Evolutionary conservation across 2,113 vertebrate species (phyloP).

Genomic region (Pantherophis guttatus): DNA sequence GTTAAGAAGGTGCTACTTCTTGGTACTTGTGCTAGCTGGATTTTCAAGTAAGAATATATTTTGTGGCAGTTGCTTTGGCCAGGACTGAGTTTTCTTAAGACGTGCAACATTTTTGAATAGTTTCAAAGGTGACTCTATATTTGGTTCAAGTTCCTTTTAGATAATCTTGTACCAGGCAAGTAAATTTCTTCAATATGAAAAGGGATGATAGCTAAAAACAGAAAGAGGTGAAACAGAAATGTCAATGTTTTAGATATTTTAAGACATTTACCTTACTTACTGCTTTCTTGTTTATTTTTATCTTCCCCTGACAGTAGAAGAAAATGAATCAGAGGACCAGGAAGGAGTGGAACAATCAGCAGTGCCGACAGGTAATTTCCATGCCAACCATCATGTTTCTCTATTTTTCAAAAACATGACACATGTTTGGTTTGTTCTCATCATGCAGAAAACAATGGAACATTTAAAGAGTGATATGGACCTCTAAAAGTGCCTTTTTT

Average conservation of each 20-base stretch:
- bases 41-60: conserved; percentile 49
- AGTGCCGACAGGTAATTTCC: conserved; percentile 81
- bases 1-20: conserved; percentile 41
- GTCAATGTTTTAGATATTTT: conserved; percentile 30
- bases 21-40: conserved; percentile 32
- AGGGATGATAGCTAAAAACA: conserved; percentile 12
- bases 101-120: conserved; percentile 20
- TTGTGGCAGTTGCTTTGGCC: conserved; percentile 39
- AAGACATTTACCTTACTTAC: conserved; percentile 40
- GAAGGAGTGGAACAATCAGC: conserved; percentile 80
- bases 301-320: conserved; percentile 84
- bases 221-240: conserved; percentile 28
- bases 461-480: not conserved
- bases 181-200: conserved; percentile 42
- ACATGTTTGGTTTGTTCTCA: conserved; percentile 49
- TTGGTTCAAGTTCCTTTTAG: conserved; percentile 38
- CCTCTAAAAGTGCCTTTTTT: not conserved
- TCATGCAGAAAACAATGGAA: not conserved
- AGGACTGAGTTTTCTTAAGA: conserved; percentile 44
- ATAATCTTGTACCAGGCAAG: conserved; percentile 12
- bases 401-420: conserved; percentile 55
- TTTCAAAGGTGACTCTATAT: not conserved
- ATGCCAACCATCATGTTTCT: conserved; percentile 70
- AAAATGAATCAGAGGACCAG: conserved; percentile 84
- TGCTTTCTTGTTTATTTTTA: conserved; percentile 70